Base-by-base conservation (phyloP, 2,113 vertebrate species). In the Globicephala melas region DNA sequence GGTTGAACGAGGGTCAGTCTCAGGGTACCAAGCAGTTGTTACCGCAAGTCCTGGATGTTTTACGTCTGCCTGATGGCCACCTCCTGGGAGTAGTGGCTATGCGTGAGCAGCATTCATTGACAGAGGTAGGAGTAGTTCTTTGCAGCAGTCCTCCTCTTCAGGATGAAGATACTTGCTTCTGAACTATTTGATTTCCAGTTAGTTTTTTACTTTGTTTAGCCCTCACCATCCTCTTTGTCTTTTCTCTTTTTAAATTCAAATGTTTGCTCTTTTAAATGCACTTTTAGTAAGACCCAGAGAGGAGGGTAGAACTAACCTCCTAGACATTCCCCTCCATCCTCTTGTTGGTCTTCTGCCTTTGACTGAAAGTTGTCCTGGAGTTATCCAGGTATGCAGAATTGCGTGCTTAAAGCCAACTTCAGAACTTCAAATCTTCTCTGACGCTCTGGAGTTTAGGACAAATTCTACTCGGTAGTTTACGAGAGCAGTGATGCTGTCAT, bases 151-250 rank as follows among this genome's bases (percentile, higher is more conserved):
- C 26, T 58, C 58, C 26, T 60, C 62, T 86, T 77, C 3, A 63
- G n/a, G 25, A 36, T 91, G 73, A 96, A 93, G 63, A 44, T 80
- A 10, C 50, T 89, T 83, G 50, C 33, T 92, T 90, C 85, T 95
- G 47, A 88, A 44, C n/a, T 36, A 9, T 88, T 80, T 67, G 20
- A 38, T 95, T 77, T 84, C 47, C n/a, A 79, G 68, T 70, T 73
- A 31, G 2, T 58, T 85, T 89, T 47, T 77, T 68, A 31, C 12
- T 85, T 21, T 89, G 12, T 84, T 65, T 53, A 63, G n/a, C 14
- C 76, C 26, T 80, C 23, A 38, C 15, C 26, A 41, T 96, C n/a
- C 25, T 58, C 15, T 20, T 71, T 33, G 23, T 36, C 21, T 53
- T n/a, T 58, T 33, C 9, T 71, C 26, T 80, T 62, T 91, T 92